Evolutionary conservation across 2,888 invertebrate species (phyloP).

Genomic region (Acronicta leporina): DNA sequence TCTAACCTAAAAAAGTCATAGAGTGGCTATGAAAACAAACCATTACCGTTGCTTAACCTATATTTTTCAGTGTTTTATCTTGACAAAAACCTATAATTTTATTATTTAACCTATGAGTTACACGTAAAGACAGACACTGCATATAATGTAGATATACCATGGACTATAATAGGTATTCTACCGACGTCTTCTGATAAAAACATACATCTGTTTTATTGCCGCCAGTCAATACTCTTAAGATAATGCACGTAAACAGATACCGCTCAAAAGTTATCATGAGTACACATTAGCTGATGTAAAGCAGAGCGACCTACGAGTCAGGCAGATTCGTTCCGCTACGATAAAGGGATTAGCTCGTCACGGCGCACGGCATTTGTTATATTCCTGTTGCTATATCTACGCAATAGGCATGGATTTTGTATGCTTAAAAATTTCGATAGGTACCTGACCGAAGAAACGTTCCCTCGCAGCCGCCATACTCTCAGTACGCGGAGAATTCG

Average conservation of each 20-base stretch:
- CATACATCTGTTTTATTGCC: constrained; percentile 71
- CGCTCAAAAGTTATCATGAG: constrained; percentile 70
- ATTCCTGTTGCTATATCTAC: constrained; percentile 66
- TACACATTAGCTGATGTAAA: constrained; percentile 76
- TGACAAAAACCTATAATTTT: too few species aligned
- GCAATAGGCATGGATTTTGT: constrained; percentile 42
- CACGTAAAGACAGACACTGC: constrained; percentile 2
- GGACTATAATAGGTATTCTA: constrained; percentile 38
- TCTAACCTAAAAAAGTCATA: too few species aligned
- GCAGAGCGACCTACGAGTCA: constrained; percentile 73
- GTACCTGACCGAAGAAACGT: constrained; percentile 85
- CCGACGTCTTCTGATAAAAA: constrained; percentile 58
- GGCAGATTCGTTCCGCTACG: constrained; percentile 78
- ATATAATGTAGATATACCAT: constrained; percentile 13
- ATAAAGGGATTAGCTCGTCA: constrained; percentile 82
- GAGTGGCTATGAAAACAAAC: too few species aligned
- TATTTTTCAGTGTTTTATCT: too few species aligned
- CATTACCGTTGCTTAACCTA: too few species aligned
- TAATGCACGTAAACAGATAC: constrained; percentile 68
- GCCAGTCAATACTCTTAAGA: constrained; percentile 59
- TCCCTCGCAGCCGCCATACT: constrained; percentile 83
- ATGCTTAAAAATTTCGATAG: constrained; percentile 31
- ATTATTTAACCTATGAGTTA: too few species aligned
- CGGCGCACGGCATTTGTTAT: constrained; percentile 64
- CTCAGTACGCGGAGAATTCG: constrained; percentile 72